A percentile compares a stretch with the other conserved stretches of the same genome.
These are phyloP conservation scores for Anseranas semipalmata DNA, from an alignment of 2,113 vertebrate species.

Conservation along the genomic window DNA sequence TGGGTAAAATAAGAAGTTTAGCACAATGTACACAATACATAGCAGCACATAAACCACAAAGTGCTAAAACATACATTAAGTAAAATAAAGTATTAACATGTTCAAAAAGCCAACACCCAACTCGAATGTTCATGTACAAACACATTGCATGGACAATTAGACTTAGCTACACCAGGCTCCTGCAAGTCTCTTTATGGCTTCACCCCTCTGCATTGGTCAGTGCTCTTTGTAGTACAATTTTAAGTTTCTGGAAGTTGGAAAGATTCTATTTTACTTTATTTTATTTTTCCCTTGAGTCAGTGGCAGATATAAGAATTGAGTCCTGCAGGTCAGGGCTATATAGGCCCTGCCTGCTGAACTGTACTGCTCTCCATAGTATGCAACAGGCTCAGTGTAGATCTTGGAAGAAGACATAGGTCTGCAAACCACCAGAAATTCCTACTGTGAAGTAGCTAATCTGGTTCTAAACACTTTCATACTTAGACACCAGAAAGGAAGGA, in stretches of 20 bases:
- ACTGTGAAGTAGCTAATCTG: neutral
- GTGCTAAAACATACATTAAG: neutral
- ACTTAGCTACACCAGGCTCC: neutral
- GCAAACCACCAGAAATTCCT: neutral
- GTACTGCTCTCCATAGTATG: rapidly evolving
- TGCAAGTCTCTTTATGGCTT: neutral
- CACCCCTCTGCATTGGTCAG: neutral
- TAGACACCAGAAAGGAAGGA: neutral
- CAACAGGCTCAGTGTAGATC: neutral
- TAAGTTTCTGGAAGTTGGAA: neutral
- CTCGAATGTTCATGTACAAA: neutral
- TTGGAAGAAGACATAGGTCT: neutral
- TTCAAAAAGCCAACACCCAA: neutral
- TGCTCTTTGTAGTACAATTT: neutral
- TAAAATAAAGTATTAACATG: neutral
- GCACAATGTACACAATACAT: rapidly evolving
- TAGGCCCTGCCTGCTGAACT: neutral
- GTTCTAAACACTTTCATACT: neutral
- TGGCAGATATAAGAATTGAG: neutral
- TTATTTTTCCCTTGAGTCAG: neutral
- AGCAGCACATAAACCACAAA: neutral
- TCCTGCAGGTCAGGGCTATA: neutral
- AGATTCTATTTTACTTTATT: neutral
- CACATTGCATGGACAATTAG: neutral
- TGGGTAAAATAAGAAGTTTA: neutral